Conservation (phyloP, 2,113 vertebrate genomes). For the Dipodomys spectabilis region DNA sequence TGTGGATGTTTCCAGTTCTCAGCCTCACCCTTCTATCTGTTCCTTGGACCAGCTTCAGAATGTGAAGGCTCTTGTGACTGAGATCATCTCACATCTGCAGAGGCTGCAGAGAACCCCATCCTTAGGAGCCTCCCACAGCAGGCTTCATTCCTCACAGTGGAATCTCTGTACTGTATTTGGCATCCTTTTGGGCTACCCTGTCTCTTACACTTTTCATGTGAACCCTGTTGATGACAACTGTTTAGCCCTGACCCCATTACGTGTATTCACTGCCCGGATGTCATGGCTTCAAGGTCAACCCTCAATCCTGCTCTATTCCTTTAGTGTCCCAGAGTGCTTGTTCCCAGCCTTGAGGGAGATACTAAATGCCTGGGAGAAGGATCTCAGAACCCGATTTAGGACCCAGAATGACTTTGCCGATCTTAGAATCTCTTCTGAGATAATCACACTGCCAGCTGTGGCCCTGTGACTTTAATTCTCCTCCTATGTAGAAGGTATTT, state of each 20-base stretch:
- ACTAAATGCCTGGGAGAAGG: constrained; percentile 87
- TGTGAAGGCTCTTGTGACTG: constrained; percentile 75
- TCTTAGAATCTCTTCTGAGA: constrained; percentile 87
- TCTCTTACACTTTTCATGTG: constrained; percentile 89
- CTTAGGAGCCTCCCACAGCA: constrained; percentile 71
- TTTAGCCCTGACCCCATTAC: constrained; percentile 90
- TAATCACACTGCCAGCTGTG: constrained; percentile 89
- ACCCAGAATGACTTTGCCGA: constrained; percentile 89
- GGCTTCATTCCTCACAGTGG: constrained; percentile 83
- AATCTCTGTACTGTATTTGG: constrained; percentile 94
- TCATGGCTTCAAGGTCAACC: constrained; percentile 74
- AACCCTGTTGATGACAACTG: constrained; percentile 89
- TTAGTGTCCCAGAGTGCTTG: constrained; percentile 92
- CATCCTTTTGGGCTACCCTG: constrained; percentile 93
- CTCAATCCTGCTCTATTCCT: constrained; percentile 90
- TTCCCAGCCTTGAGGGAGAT: constrained; percentile 75
- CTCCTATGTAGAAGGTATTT: neutral
- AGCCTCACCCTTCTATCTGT: constrained; percentile 82
- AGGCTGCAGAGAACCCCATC: neutral
- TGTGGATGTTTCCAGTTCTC: constrained; percentile 88
- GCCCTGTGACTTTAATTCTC: constrained; percentile 85
- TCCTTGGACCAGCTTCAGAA: constrained; percentile 53
- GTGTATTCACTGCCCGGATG: constrained; percentile 87
- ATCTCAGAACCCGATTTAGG: constrained; percentile 86
- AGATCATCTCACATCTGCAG: constrained; percentile 85